Percentiles rank a stretch among this genome's conserved stretches.
phyloP scores from a whole-genome alignment of 2,113 vertebrate genomes.

The Oenanthe melanoleuca region DNA sequence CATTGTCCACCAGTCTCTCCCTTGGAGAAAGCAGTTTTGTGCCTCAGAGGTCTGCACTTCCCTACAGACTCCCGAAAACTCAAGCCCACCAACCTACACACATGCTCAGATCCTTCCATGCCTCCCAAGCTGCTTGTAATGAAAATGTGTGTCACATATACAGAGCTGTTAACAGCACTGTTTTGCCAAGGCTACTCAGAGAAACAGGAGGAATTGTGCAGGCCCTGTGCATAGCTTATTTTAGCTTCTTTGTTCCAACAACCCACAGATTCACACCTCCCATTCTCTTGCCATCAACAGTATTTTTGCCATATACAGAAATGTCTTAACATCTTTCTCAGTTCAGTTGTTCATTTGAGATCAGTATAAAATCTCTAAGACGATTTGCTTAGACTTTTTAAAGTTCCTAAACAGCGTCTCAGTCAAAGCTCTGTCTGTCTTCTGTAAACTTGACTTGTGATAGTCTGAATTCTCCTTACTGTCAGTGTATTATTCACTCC shows the following conservation, averaged over 20 bases:
- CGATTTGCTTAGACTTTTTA: not conserved
- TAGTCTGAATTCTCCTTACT: not conserved
- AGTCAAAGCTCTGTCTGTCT: not conserved
- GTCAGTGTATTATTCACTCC: not conserved
- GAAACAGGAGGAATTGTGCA: not conserved
- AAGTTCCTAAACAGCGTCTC: not conserved
- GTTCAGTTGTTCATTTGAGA: not conserved
- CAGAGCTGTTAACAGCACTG: not conserved
- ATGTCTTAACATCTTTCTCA: not conserved
- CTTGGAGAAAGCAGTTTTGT: not conserved
- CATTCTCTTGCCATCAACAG: not conserved
- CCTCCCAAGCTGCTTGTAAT: not conserved
- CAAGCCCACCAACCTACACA: not conserved
- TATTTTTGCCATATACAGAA: conserved; percentile 48
- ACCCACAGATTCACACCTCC: conserved; percentile 5
- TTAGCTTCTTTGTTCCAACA: conserved; percentile 2
- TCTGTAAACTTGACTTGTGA: not conserved
- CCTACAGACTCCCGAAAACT: not conserved
- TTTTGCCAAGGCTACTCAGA: not conserved
- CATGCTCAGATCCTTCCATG: not conserved
- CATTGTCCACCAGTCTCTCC: not conserved
- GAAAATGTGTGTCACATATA: not conserved
- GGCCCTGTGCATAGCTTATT: not conserved
- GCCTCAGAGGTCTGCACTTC: not conserved
- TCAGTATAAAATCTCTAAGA: not conserved